Evolutionary conservation across 2,888 invertebrate genomes (phyloP).

Genomic region (Acronicta psi): DNA sequence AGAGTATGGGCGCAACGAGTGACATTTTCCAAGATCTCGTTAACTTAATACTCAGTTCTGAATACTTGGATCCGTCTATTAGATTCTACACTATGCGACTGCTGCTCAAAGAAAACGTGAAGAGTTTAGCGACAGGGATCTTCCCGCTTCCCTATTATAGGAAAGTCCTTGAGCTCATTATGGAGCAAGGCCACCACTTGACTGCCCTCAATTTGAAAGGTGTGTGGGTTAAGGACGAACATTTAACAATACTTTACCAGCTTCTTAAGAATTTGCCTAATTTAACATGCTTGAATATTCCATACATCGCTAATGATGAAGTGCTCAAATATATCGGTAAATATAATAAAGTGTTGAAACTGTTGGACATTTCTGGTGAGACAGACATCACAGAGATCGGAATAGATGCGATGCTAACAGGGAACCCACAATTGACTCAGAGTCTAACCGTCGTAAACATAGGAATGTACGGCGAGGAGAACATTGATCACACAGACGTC

Average conservation of each 20-base stretch:
- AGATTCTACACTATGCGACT: constrained; percentile 91
- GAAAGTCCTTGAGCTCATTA: constrained; percentile 91
- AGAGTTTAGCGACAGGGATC: constrained; percentile 90
- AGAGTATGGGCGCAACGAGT: constrained; percentile 90
- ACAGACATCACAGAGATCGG: constrained; percentile 91
- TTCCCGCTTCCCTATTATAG: constrained; percentile 93
- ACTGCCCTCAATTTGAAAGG: constrained; percentile 92
- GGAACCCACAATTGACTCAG: constrained; percentile 86
- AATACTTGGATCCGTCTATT: constrained; percentile 91
- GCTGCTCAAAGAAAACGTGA: constrained; percentile 91
- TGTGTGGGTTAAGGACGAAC: constrained; percentile 92
- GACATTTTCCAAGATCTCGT: constrained; percentile 92
- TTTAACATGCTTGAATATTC: constrained; percentile 90
- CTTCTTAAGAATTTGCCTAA: constrained; percentile 89
- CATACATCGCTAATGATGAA: constrained; percentile 92
- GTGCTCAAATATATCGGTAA: constrained; percentile 90
- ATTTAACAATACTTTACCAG: constrained; percentile 90
- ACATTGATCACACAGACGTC: constrained; percentile 91
- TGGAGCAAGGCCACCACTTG: constrained; percentile 90
- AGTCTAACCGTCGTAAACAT: constrained; percentile 90
- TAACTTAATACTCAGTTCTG: constrained; percentile 90
- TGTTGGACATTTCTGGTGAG: constrained; percentile 92
- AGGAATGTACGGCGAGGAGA: constrained; percentile 92
- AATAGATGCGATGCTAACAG: constrained; percentile 88
- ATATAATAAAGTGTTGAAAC: constrained; percentile 87